Percentiles rank a stretch among this genome's conserved stretches.
These are phyloP conservation scores for Delphinus delphis DNA, from an alignment of 2,113 vertebrate species.

Conservation along the genomic window DNA sequence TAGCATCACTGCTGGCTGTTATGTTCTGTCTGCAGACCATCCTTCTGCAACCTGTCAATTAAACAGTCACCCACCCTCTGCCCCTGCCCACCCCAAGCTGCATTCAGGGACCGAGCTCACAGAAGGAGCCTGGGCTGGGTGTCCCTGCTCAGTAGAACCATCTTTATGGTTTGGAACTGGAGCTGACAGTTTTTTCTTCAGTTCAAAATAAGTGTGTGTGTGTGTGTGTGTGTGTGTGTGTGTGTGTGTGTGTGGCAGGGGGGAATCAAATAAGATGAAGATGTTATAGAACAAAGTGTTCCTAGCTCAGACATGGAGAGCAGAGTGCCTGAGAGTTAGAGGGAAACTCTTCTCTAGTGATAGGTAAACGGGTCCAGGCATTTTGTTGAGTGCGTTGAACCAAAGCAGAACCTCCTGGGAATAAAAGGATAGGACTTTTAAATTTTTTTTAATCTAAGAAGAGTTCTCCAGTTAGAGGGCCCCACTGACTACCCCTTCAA, in stretches of 20 bases:
- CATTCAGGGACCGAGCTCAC: not conserved
- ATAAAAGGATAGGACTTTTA: not conserved
- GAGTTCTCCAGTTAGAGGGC: no score
- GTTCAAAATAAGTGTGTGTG: not conserved
- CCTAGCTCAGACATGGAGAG: not conserved
- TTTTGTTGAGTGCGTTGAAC: not conserved
- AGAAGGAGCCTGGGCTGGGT: not conserved
- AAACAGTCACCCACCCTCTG: not conserved
- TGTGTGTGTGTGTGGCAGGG: no score
- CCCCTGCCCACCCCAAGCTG: not conserved
- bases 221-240: no score
- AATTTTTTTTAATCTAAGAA: not conserved
- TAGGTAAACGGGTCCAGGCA: not conserved
- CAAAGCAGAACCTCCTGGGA: not conserved
- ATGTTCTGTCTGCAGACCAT: not conserved
- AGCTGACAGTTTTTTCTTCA: not conserved
- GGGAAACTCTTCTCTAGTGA: not conserved
- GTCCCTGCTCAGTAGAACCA: fast-evolving
- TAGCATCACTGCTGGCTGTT: not conserved
- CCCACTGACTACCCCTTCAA: not conserved
- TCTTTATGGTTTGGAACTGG: not conserved
- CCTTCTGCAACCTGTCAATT: not conserved
- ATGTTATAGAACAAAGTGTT: not conserved
- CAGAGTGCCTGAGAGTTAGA: not conserved
- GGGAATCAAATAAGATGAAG: not conserved